phyloP scores from a whole-genome alignment of 2,113 vertebrate genomes.

The Rhombomys opimus region DNA sequence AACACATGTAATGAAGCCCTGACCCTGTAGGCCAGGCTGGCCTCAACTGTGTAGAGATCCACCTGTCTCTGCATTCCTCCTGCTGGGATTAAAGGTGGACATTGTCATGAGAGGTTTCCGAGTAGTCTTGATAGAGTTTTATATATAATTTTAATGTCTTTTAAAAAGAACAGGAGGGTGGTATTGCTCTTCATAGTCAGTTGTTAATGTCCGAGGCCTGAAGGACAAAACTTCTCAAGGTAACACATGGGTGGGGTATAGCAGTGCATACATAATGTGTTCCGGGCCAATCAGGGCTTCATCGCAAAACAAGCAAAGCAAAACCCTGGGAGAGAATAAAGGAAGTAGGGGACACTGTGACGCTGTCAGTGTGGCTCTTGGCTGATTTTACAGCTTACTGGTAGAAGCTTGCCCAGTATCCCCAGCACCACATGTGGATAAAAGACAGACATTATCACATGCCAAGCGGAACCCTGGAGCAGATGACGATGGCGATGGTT shows the following conservation, averaged over 20 bases:
- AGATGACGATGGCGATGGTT: background rate
- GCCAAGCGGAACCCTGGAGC: too few relatives aligned
- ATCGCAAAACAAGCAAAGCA: background rate
- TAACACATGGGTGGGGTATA: background rate
- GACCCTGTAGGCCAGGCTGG: background rate
- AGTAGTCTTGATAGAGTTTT: too few relatives aligned
- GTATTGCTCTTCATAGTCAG: background rate
- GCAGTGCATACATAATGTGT: background rate
- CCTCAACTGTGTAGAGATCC: background rate
- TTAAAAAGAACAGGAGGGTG: constrained; percentile 1
- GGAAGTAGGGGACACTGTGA: background rate
- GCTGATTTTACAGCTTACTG: background rate
- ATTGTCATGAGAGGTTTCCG: too few relatives aligned
- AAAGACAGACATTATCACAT: background rate
- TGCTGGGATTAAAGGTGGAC: background rate
- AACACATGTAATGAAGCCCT: background rate
- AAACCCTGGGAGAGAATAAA: background rate
- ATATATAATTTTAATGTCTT: background rate
- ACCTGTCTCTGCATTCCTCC: background rate
- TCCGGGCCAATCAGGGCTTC: background rate
- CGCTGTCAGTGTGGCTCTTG: background rate
- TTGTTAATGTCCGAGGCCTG: constrained; percentile 18
- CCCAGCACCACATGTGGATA: background rate
- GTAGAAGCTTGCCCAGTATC: background rate
- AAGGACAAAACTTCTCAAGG: background rate